Evolutionary conservation across 2,113 vertebrate species (phyloP).

Genomic region (Syrmaticus mikado): DNA sequence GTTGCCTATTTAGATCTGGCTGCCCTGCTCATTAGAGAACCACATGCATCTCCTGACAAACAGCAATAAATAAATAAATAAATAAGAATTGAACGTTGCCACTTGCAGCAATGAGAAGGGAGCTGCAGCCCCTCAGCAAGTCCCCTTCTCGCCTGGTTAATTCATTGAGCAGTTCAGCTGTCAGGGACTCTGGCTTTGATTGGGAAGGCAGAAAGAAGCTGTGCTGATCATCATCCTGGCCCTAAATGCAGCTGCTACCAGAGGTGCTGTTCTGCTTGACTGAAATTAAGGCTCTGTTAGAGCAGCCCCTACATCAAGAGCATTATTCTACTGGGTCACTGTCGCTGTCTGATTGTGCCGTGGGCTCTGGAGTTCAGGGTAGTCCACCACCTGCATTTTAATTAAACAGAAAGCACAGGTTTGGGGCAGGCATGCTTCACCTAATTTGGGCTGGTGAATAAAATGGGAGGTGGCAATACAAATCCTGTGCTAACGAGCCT

Average conservation of each 20-base stretch:
- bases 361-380: slow-evolving; percentile 34
- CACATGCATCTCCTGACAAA: slow-evolving; percentile 32
- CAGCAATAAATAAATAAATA: background rate
- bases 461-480: slow-evolving; percentile 31
- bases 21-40: slow-evolving; percentile 52
- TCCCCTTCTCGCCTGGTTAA: slow-evolving; percentile 57
- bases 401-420: slow-evolving; percentile 45
- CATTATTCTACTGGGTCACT: slow-evolving; percentile 39
- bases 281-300: slow-evolving; percentile 51
- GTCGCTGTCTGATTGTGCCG: slow-evolving; percentile 40
- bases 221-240: slow-evolving; percentile 43
- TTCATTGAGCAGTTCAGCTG: slow-evolving; percentile 64
- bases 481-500: slow-evolving; percentile 51
- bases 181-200: slow-evolving; percentile 39
- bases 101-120: slow-evolving; percentile 54
- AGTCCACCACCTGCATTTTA: slow-evolving; percentile 32
- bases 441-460: slow-evolving; percentile 57
- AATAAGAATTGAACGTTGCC: slow-evolving; percentile 37
- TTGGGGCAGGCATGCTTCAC: background rate
- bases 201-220: slow-evolving; percentile 51
- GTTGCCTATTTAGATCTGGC: background rate
- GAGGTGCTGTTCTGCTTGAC: slow-evolving; percentile 47
- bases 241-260: slow-evolving; percentile 62
- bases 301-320: slow-evolving; percentile 47
- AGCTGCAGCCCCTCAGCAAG: slow-evolving; percentile 14